phyloP scores from a whole-genome alignment of 2,888 invertebrate genomes.

The Hirtodrosophila histrioides region DNA sequence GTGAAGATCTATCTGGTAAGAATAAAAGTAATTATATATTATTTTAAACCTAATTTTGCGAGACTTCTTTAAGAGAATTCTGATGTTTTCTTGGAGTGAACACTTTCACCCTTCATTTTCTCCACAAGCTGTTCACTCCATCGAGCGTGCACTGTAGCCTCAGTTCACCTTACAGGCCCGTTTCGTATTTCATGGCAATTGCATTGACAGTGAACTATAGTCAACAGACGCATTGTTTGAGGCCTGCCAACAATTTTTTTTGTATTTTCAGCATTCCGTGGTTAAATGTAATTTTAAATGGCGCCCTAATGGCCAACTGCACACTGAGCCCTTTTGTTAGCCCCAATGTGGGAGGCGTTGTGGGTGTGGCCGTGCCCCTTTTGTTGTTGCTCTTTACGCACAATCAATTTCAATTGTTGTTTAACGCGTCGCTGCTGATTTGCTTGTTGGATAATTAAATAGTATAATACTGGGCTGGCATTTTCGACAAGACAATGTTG shows the following conservation, averaged over 20 bases:
- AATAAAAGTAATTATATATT: too few relatives aligned
- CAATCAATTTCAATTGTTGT: constrained; percentile 63
- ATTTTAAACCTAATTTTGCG: too few relatives aligned
- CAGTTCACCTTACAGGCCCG: constrained; percentile 14
- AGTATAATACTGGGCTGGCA: constrained; percentile 8
- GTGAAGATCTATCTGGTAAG: too few relatives aligned
- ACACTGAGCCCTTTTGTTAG: constrained; percentile 33
- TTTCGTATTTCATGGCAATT: constrained; percentile 40
- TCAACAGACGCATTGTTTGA: constrained; percentile 45
- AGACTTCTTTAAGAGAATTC: too few relatives aligned
- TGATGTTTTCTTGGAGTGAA: too few relatives aligned
- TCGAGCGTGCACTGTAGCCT: not conserved
- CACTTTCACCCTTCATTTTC: too few relatives aligned
- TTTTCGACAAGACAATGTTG: constrained; percentile 15
- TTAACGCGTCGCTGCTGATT: constrained; percentile 31
- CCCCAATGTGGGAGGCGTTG: not conserved
- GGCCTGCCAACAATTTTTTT: too few relatives aligned
- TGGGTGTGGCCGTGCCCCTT: constrained; percentile 18
- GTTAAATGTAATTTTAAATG: constrained; percentile 57
- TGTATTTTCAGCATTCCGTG: too few relatives aligned
- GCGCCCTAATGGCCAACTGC: constrained; percentile 47
- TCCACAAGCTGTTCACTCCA: too few relatives aligned
- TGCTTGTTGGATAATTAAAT: constrained; percentile 42
- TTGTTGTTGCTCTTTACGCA: constrained; percentile 52
- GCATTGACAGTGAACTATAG: constrained; percentile 68